Base-by-base conservation (phyloP, 2,797 vertebrate genomes). In the Leuciscus waleckii region DNA sequence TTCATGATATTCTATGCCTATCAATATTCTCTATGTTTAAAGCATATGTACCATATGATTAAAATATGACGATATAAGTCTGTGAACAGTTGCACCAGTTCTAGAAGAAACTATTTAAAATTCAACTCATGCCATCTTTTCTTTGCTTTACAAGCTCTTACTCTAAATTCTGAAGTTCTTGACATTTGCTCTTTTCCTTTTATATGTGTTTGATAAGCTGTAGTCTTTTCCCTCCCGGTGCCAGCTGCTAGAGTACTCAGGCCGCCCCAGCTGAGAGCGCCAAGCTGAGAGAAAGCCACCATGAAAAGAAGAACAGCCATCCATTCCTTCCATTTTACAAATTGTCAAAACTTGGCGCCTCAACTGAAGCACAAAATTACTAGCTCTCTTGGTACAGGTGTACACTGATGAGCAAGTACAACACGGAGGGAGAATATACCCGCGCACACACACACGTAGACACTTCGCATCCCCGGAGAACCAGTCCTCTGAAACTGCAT, bases 131-230 rank as follows among this genome's bases (percentile, higher is more conserved):
- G 26, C 41, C 21, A 17, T 35, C 81, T 65, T 74, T 65, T 74
- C 81, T 73, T 82, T 74, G 71, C 41, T 82, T 82, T 74, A 65
- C 70, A 65, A 74, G 70, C 43, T 49, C 43, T 68, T 51, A 26
- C 63, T 80, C 32, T 65, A 80, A 51, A 80, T 68, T 67, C 29
- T 68, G 46, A 35, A 13, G 21, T 49, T 82, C 68, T 82, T 82
- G 81, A 82, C 81, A 82, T 82, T 82, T 82, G 69, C 82, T 78
- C 82, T 56, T 78, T 78, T 68, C 49, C 19, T 68, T 67, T 58
- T 26, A 78, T 78, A 67, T 68, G 82, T 77, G 19, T 67, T 76
- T 78, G 75, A 84, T 76, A 82, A 73, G 69, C 71, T 83, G 69
- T 46, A 65, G 41, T 65, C 70, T 74, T 23, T 17, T 17, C 49